Conservation (phyloP, 2,797 vertebrate genomes). For the Poecilia velifera region DNA sequence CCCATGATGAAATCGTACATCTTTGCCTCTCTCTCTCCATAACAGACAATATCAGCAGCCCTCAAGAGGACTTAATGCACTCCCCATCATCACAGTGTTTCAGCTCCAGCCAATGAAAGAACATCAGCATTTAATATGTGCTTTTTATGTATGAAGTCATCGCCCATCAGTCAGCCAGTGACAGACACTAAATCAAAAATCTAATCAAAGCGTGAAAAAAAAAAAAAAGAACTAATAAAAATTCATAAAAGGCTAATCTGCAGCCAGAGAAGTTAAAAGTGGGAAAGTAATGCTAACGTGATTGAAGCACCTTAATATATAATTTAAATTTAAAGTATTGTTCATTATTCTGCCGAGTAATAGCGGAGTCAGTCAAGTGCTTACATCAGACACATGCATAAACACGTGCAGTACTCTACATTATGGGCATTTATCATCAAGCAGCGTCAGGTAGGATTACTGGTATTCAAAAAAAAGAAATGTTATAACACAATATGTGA, state of each 20-base stretch:
- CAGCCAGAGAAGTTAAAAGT: constrained; percentile 16
- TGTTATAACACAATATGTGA: constrained; percentile 27
- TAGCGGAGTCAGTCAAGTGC: neutral
- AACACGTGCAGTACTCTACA: constrained; percentile 44
- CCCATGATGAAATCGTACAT: constrained; percentile 65
- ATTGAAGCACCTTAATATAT: constrained; percentile 21
- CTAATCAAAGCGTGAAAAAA: constrained; percentile 48
- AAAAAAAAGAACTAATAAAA: constrained; percentile 22
- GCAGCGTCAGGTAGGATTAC: constrained; percentile 17
- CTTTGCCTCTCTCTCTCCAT: constrained; percentile 24
- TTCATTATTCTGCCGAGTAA: constrained; percentile 13
- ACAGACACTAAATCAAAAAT: constrained; percentile 46
- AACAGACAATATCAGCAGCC: constrained; percentile 55
- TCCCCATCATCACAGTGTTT: constrained; percentile 58
- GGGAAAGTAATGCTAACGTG: constrained; percentile 8
- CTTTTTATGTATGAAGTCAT: constrained; percentile 36
- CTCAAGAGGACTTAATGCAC: constrained; percentile 49
- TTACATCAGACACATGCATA: constrained; percentile 35
- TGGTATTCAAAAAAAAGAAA: constrained; percentile 19
- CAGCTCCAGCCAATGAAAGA: constrained; percentile 34
- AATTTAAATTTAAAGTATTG: constrained; percentile 24
- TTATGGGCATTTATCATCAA: constrained; percentile 17
- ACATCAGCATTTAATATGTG: constrained; percentile 31
- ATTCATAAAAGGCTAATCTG: constrained; percentile 20
- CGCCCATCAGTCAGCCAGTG: constrained; percentile 41